Conservation (phyloP, 2,113 vertebrate species). For the Pica pica region DNA sequence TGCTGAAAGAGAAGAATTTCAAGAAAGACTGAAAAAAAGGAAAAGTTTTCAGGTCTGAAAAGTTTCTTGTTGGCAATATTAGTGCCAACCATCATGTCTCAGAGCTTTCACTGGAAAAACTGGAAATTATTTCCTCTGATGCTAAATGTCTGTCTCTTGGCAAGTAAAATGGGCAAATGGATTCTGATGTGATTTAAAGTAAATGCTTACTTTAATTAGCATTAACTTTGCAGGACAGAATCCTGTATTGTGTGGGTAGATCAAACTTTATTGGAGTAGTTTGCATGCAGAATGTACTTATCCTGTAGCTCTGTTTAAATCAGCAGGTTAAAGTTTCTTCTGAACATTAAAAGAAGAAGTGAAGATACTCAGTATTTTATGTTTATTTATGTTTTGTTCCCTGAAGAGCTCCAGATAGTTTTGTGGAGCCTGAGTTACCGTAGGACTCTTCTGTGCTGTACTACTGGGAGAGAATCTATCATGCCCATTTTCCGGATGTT, state of each 20-base stretch:
- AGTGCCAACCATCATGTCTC: not conserved
- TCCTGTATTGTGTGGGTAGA: not conserved
- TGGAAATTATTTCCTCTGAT: not conserved
- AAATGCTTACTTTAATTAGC: not conserved
- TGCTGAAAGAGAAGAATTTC: conserved; percentile 3
- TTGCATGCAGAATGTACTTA: not conserved
- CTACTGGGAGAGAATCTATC: not conserved
- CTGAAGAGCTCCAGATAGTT: not conserved
- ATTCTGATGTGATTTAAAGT: not conserved
- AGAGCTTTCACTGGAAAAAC: not conserved
- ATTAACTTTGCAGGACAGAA: not conserved
- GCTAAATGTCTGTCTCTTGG: not conserved
- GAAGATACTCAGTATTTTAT: not conserved
- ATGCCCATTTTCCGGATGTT: not conserved
- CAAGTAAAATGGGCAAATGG: not conserved
- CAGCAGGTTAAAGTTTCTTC: not conserved
- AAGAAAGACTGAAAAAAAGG: not conserved
- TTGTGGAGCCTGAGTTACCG: fast-evolving
- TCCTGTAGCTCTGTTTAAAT: not conserved
- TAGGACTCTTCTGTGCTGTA: not conserved
- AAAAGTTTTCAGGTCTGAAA: not conserved
- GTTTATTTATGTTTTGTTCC: not conserved
- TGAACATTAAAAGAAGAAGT: not conserved
- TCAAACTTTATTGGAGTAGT: not conserved
- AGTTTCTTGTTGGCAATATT: not conserved